phyloP scores from a whole-genome alignment of 2,888 invertebrate species.

The Oegoconia quadripuncta region DNA sequence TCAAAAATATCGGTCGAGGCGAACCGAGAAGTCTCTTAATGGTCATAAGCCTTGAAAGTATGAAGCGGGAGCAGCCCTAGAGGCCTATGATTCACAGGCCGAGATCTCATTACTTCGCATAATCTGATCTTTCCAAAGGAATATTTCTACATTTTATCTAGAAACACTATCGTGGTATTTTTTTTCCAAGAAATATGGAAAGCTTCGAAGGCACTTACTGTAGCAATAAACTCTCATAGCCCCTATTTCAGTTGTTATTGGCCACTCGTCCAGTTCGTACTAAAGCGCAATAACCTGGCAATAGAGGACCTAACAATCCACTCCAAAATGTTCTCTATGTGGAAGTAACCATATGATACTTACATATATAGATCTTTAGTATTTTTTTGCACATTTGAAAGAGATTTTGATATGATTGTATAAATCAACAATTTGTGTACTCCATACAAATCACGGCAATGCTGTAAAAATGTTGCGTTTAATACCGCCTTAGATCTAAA shows the following conservation, averaged over 20 bases:
- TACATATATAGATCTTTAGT: background rate
- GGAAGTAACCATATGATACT: background rate
- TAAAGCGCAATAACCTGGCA: slow-evolving; percentile 62
- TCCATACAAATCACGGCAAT: too few relatives aligned
- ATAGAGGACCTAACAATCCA: slow-evolving; percentile 32
- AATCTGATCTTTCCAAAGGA: slow-evolving; percentile 49
- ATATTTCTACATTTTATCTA: slow-evolving; percentile 8
- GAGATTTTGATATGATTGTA: too few relatives aligned
- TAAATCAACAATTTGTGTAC: too few relatives aligned
- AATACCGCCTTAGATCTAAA: too few relatives aligned
- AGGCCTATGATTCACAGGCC: slow-evolving; percentile 62
- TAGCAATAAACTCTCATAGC: slow-evolving; percentile 17
- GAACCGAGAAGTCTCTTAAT: slow-evolving; percentile 49
- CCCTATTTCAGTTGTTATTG: slow-evolving; percentile 53
- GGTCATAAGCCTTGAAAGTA: slow-evolving; percentile 61
- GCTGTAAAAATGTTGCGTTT: too few relatives aligned
- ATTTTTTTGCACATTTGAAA: too few relatives aligned
- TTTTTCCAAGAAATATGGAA: slow-evolving; percentile 18
- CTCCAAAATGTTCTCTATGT: slow-evolving; percentile 28
- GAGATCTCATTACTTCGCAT: slow-evolving; percentile 59
- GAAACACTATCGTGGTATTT: slow-evolving; percentile 3
- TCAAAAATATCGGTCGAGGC: slow-evolving; percentile 41
- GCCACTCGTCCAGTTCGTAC: slow-evolving; percentile 57
- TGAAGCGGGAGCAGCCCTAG: slow-evolving; percentile 50
- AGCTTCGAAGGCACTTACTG: slow-evolving; percentile 13